phyloP scores from a whole-genome alignment of 2,113 vertebrate genomes.

The Diphyllodes magnificus region DNA sequence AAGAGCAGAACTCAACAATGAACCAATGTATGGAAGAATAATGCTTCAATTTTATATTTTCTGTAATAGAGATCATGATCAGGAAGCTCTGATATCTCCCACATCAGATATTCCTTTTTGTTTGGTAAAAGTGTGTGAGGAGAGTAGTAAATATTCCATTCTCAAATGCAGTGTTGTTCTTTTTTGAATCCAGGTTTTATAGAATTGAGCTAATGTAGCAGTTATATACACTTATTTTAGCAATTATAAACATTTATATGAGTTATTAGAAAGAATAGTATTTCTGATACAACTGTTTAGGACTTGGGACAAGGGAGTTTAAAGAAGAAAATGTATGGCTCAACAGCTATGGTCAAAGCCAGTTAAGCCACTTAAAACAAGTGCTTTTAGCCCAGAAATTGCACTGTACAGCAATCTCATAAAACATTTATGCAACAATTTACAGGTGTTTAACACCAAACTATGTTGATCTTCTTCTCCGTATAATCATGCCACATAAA shows the following conservation, averaged over 20 bases:
- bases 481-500: background rate
- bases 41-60: background rate
- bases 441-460: background rate
- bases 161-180: background rate
- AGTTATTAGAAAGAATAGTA: background rate
- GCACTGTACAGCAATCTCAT: background rate
- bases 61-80: background rate
- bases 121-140: background rate
- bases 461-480: background rate
- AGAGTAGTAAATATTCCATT: background rate
- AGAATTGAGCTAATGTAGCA: background rate
- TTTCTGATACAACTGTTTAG: background rate
- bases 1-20: background rate
- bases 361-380: background rate
- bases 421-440: background rate
- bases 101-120: background rate
- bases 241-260: background rate
- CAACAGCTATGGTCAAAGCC: background rate
- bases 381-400: background rate
- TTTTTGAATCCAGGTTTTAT: background rate
- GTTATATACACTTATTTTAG: background rate
- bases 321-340: background rate
- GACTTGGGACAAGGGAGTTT: background rate
- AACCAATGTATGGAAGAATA: background rate
- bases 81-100: background rate